Conservation (phyloP, 2,888 invertebrate species). For the Eustalomyia histrio region DNA sequence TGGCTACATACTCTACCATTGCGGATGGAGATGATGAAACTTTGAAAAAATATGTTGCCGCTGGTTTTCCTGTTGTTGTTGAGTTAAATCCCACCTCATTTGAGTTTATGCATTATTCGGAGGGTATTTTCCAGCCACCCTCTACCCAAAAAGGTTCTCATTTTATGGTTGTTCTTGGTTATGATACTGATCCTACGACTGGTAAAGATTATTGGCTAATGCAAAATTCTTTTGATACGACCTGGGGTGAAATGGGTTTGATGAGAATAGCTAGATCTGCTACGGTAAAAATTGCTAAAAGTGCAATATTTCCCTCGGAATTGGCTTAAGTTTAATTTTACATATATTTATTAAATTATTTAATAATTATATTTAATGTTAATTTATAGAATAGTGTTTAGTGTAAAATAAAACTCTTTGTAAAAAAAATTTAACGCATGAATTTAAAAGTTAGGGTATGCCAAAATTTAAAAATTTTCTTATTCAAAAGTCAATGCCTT, state of each 20-base stretch:
- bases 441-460: no score
- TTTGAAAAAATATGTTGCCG: slow-evolving; percentile 69
- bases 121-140: slow-evolving; percentile 73
- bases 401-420: no score
- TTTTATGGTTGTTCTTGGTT: slow-evolving; percentile 75
- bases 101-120: slow-evolving; percentile 76
- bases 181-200: slow-evolving; percentile 69
- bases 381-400: no score
- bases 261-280: slow-evolving; percentile 71
- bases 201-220: slow-evolving; percentile 73
- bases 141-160: slow-evolving; percentile 69
- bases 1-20: slow-evolving; percentile 69
- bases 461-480: no score
- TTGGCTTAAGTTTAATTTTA: slow-evolving; percentile 32
- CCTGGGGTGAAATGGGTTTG: slow-evolving; percentile 76
- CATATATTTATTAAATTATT: no score
- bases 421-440: no score
- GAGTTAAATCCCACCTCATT: slow-evolving; percentile 75
- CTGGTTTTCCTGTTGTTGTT: slow-evolving; percentile 72
- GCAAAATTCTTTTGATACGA: slow-evolving; percentile 75
- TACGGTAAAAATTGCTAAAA: slow-evolving; percentile 68
- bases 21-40: slow-evolving; percentile 68
- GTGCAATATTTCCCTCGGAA: slow-evolving; percentile 71
- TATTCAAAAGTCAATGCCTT: no score
- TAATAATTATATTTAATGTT: no score